Percentiles rank a stretch among this genome's conserved stretches.
Evolutionary conservation across 2,113 vertebrate genomes (phyloP).

Genomic region (Picathartes gymnocephalus): DNA sequence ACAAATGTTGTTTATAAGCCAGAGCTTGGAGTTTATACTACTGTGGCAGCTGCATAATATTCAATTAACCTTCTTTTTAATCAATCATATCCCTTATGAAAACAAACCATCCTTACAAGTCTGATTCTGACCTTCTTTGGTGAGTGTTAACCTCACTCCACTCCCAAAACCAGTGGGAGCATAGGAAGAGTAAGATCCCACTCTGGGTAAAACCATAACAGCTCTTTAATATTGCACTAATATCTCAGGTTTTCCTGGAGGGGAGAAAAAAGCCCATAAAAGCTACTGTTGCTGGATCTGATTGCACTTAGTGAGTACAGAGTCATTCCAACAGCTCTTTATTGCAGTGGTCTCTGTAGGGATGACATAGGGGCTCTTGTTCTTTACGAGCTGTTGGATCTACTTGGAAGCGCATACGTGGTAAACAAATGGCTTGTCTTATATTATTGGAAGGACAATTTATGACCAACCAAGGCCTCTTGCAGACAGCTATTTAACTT

Average conservation of each 20-base stretch:
- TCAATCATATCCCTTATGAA: not conserved
- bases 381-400: constrained; percentile 69
- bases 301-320: constrained; percentile 27
- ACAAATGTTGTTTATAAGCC: constrained; percentile 15
- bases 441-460: constrained; percentile 69
- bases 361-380: constrained; percentile 57
- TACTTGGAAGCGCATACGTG: constrained; percentile 52
- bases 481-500: constrained; percentile 73
- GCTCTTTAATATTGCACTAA: not conserved
- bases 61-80: constrained; percentile 51
- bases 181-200: not conserved
- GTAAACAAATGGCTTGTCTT: constrained; percentile 75
- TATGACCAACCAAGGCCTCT: constrained; percentile 62
- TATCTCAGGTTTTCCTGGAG: constrained; percentile 49
- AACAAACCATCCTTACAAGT: not conserved
- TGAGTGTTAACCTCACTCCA: not conserved
- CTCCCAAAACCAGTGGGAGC: not conserved
- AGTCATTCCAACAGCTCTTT: constrained; percentile 53
- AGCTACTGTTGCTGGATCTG: constrained; percentile 8
- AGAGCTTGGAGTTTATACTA: not conserved
- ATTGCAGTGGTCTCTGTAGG: constrained; percentile 49
- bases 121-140: not conserved
- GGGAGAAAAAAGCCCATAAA: constrained; percentile 26
- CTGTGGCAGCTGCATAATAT: not conserved
- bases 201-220: not conserved